These are phyloP conservation scores for Lasioglossum calceatum DNA, from an alignment of 2,888 invertebrate genomes.

Conservation along the genomic window DNA sequence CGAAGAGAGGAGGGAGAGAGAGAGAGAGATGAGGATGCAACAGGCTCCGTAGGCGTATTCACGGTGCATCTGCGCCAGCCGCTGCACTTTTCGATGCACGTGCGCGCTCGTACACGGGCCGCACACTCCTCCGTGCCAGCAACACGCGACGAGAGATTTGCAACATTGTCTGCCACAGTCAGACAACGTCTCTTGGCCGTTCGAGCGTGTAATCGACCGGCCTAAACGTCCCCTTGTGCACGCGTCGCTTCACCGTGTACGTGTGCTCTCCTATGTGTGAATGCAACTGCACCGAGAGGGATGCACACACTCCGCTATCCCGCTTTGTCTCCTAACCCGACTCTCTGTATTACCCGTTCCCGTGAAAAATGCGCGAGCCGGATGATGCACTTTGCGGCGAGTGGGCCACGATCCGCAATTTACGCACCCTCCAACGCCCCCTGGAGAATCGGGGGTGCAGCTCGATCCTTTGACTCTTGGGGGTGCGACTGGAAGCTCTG, in stretches of 20 bases:
- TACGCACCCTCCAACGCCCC: background rate
- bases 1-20: background rate
- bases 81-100: slow-evolving; percentile 43
- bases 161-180: slow-evolving; percentile 65
- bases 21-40: slow-evolving; percentile 60
- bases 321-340: slow-evolving; percentile 32
- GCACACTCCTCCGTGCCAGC: slow-evolving; percentile 22
- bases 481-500: background rate
- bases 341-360: slow-evolving; percentile 36
- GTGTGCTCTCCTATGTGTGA: slow-evolving; percentile 20
- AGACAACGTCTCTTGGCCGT: slow-evolving; percentile 68
- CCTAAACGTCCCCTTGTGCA: slow-evolving; percentile 53
- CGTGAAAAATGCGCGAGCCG: slow-evolving; percentile 42
- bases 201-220: slow-evolving; percentile 74
- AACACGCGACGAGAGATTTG: slow-evolving; percentile 61
- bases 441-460: background rate
- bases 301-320: background rate
- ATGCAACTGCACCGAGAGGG: slow-evolving; percentile 15
- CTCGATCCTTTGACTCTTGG: background rate
- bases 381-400: slow-evolving; percentile 40
- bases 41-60: slow-evolving; percentile 62
- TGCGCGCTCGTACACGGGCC: background rate
- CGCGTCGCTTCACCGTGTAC: background rate
- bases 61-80: slow-evolving; percentile 43
- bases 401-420: slow-evolving; percentile 32